Percentiles rank a stretch among this genome's conserved stretches.
Conservation (phyloP, 2,888 invertebrate genomes). For the Arrhopalites spinosus region DNA sequence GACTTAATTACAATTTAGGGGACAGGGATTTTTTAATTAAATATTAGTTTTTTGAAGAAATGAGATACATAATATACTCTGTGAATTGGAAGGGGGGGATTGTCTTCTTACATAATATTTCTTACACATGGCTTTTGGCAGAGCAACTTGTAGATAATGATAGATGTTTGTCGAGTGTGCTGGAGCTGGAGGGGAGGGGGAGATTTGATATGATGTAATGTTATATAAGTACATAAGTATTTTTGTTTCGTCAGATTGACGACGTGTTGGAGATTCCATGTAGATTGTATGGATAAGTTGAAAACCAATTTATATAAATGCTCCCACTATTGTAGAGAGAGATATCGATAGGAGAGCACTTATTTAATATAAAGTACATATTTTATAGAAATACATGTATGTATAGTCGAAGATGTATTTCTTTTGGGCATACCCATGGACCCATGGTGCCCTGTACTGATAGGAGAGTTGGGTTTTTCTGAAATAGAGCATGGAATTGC, state of each 20-base stretch:
- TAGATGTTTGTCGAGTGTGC: background rate
- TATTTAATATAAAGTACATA: background rate
- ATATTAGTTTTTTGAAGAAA: too few relatives aligned
- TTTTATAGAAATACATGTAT: background rate
- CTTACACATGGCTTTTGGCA: background rate
- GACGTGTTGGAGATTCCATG: slow-evolving; percentile 12
- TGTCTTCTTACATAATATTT: background rate
- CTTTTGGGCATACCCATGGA: background rate
- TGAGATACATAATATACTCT: too few relatives aligned
- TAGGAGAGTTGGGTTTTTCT: background rate
- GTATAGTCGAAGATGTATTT: background rate
- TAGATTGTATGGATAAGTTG: slow-evolving; percentile 11
- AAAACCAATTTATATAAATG: slow-evolving; percentile 16
- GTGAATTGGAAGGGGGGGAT: too few relatives aligned
- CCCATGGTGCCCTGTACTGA: background rate
- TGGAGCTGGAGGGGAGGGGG: background rate
- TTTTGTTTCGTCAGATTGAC: slow-evolving; percentile 13
- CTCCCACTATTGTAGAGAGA: background rate
- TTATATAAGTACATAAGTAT: background rate
- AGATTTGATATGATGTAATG: background rate
- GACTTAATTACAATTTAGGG: too few relatives aligned
- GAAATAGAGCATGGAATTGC: background rate
- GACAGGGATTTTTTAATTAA: too few relatives aligned
- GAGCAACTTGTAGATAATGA: slow-evolving; percentile 13
- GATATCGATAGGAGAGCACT: background rate